phyloP scores from a whole-genome alignment of 1,140 invertebrate species.

The Dinothrombium tinctorium region DNA sequence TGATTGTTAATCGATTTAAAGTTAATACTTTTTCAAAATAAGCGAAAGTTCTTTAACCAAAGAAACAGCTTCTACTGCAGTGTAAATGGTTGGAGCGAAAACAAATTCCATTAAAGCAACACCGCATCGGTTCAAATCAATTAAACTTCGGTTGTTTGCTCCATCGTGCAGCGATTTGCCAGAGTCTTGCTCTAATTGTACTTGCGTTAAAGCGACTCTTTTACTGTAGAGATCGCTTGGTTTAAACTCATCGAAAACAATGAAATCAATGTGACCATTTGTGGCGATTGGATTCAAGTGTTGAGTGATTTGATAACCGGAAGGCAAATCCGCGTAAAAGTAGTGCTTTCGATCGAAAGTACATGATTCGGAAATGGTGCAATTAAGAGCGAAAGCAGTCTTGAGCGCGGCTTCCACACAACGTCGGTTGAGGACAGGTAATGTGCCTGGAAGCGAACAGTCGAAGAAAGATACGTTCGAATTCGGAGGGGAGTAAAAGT shows the following conservation, averaged over 20 bases:
- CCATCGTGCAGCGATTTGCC: conserved; percentile 65
- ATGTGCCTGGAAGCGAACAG: conserved; percentile 42
- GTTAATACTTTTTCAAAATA: conserved; percentile 31
- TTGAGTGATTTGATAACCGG: conserved; percentile 96
- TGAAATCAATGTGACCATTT: conserved; percentile 54
- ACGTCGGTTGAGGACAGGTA: conserved; percentile 60
- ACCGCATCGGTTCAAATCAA: conserved; percentile 83
- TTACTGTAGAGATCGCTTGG: conserved; percentile 39
- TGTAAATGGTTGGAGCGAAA: conserved; percentile 69
- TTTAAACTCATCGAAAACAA: conserved; percentile 41
- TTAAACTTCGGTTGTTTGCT: conserved; percentile 38
- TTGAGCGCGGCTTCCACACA: conserved; percentile 68
- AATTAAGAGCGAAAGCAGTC: conserved; percentile 64
- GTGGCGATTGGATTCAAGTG: conserved; percentile 63
- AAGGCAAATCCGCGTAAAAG: conserved; percentile 92
- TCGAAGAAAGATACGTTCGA: background rate
- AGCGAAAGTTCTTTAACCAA: conserved; percentile 65
- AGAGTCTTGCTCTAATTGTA: conserved; percentile 94
- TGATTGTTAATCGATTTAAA: background rate
- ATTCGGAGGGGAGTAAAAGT: background rate
- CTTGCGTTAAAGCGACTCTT: conserved; percentile 42
- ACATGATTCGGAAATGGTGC: conserved; percentile 48
- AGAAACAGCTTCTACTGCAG: conserved; percentile 70
- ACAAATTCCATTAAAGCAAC: conserved; percentile 84
- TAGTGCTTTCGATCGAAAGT: conserved; percentile 95